Evolutionary conservation across 1,140 invertebrate genomes (phyloP).

Genomic region (Drosophila ambigua): DNA sequence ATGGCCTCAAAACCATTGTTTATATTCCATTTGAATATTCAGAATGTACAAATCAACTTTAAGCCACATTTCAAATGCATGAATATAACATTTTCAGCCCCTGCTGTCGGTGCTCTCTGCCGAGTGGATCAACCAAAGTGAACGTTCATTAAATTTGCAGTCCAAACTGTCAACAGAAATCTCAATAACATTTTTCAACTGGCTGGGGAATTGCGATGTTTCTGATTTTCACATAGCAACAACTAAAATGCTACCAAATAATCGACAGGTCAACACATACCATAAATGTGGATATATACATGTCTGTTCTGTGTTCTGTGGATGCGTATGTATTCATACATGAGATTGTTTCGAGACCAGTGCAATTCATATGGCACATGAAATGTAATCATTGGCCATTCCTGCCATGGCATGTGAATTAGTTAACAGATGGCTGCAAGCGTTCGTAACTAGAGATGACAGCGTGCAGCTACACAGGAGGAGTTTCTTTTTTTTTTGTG

Average conservation of each 20-base stretch:
- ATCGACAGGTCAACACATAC: conserved; percentile 23
- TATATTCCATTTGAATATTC: conserved; percentile 29
- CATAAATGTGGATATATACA: not conserved
- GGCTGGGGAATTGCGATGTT: conserved; percentile 45
- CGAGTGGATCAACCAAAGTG: conserved; percentile 42
- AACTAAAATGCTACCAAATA: conserved; percentile 44
- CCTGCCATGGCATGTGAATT: conserved; percentile 45
- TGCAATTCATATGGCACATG: conserved; percentile 41
- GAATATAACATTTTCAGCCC: conserved; percentile 15
- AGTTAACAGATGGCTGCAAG: conserved; percentile 49
- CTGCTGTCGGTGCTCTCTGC: not conserved
- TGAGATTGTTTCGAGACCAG: conserved; percentile 2
- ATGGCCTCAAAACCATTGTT: conserved; percentile 28
- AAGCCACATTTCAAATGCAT: conserved; percentile 43
- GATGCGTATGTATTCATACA: not conserved
- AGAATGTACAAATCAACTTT: conserved; percentile 43
- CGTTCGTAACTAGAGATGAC: conserved; percentile 28
- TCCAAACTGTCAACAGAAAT: conserved; percentile 52
- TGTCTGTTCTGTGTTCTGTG: not conserved
- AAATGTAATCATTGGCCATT: conserved; percentile 53
- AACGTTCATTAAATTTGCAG: conserved; percentile 54
- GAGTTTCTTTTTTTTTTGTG: too few relatives aligned
- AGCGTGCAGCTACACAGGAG: not conserved
- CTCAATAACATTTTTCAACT: conserved; percentile 46
- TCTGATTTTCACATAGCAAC: conserved; percentile 33